A percentile compares a stretch with the other conserved stretches of the same genome.
phyloP scores from a whole-genome alignment of 2,888 invertebrate genomes.

The Brenthis hecate region DNA sequence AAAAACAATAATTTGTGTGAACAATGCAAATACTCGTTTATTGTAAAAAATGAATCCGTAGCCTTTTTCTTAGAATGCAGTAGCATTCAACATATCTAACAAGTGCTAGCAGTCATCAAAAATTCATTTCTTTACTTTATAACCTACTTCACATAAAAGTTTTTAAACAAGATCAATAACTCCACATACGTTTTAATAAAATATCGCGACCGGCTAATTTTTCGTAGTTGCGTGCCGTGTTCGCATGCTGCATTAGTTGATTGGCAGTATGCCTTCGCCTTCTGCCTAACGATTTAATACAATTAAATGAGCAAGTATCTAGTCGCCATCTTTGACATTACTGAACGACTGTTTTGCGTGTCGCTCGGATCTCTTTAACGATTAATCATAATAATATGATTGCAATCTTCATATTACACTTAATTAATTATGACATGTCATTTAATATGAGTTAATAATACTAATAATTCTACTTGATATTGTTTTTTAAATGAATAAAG shows the following conservation, averaged over 20 bases:
- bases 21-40: no score
- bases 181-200: constrained; percentile 26
- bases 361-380: constrained; percentile 47
- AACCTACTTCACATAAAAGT: background rate
- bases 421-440: background rate
- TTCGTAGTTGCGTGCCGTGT: constrained; percentile 66
- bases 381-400: constrained; percentile 37
- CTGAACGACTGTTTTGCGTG: constrained; percentile 77
- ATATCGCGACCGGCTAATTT: constrained; percentile 35
- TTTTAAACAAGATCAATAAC: constrained; percentile 24
- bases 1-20: no score
- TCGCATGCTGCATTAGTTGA: constrained; percentile 80
- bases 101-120: background rate
- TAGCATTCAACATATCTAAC: no score
- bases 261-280: constrained; percentile 72
- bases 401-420: constrained; percentile 16
- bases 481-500: background rate
- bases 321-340: constrained; percentile 72
- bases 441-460: background rate
- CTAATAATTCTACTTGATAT: background rate
- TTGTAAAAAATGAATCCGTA: no score
- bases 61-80: no score
- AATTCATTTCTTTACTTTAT: background rate
- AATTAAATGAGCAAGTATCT: constrained; percentile 78
- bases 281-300: constrained; percentile 79